Conservation (phyloP, 2,888 invertebrate genomes). For the Stenoptilia bipunctidactyla region DNA sequence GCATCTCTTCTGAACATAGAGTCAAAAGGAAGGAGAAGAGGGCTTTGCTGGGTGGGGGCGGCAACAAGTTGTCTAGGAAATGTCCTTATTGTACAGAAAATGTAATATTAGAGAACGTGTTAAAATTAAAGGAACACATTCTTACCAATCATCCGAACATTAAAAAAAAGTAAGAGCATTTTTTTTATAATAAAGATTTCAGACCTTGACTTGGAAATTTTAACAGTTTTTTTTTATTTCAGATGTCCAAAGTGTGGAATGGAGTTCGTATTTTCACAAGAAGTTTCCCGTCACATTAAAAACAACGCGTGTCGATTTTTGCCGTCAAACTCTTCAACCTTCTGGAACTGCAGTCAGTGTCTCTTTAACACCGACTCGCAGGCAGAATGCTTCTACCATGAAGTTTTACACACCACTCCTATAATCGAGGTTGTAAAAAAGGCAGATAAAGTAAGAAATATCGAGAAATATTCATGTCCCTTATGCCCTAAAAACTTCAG, state of each 20-base stretch:
- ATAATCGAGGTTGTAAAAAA: conserved; percentile 26
- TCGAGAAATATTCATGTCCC: conserved; percentile 74
- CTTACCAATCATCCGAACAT: conserved; percentile 72
- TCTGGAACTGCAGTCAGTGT: conserved; percentile 74
- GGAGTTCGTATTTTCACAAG: conserved; percentile 79
- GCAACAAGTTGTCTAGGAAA: conserved; percentile 53
- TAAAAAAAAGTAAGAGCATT: conserved; percentile 69
- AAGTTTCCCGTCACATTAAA: conserved; percentile 79
- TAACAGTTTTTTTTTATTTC: conserved; percentile 22
- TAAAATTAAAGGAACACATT: conserved; percentile 74
- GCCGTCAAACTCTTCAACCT: conserved; percentile 22
- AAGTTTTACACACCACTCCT: conserved; percentile 74
- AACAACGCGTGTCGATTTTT: conserved; percentile 69
- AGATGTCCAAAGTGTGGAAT: conserved; percentile 81
- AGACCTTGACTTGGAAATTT: background rate
- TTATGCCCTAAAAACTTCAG: conserved; percentile 75
- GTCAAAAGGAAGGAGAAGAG: conserved; percentile 61
- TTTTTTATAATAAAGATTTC: no score
- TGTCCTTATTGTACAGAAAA: conserved; percentile 73
- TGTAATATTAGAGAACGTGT: conserved; percentile 57
- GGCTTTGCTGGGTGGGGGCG: conserved; percentile 38
- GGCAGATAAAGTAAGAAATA: conserved; percentile 28
- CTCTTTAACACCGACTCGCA: conserved; percentile 74
- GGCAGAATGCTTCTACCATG: conserved; percentile 81
- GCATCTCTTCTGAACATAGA: conserved; percentile 75